phyloP scores from a whole-genome alignment of 2,888 invertebrate species.

The Lypha dubia region DNA sequence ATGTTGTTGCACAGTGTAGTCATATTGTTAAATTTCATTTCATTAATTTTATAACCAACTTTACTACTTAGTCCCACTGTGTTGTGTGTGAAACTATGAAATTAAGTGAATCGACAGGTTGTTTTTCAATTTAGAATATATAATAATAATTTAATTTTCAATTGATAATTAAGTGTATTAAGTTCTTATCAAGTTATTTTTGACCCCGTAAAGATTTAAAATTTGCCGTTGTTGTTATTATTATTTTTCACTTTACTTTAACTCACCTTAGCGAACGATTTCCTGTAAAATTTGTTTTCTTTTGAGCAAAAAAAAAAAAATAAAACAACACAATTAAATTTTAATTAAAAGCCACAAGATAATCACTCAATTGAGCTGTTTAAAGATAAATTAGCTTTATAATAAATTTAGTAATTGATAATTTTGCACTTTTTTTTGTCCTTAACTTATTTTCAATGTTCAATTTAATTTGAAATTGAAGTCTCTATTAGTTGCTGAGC shows the following conservation, averaged over 20 bases:
- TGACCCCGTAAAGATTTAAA: constrained; percentile 42
- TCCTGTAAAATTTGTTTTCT: constrained; percentile 24
- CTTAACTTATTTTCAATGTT: background rate
- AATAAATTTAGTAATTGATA: constrained; percentile 31
- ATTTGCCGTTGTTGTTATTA: constrained; percentile 22
- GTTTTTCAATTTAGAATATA: background rate
- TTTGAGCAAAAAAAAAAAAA: too few species aligned
- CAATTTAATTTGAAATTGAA: background rate
- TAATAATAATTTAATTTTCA: background rate
- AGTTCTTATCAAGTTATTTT: constrained; percentile 41
- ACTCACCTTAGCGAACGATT: constrained; percentile 53
- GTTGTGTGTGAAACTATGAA: background rate
- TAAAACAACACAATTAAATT: constrained; percentile 39
- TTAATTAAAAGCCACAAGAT: constrained; percentile 52
- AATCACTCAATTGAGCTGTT: constrained; percentile 26
- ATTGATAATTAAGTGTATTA: background rate
- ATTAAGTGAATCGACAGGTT: background rate
- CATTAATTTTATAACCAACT: too few species aligned
- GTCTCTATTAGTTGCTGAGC: background rate
- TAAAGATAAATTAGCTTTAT: constrained; percentile 38
- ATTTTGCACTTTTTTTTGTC: constrained; percentile 8
- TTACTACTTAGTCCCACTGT: background rate
- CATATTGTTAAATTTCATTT: too few species aligned
- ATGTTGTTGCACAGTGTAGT: too few species aligned
- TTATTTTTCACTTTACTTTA: constrained; percentile 25